Evolutionary conservation across 2,797 vertebrate species (phyloP), one percentile per base, ranked within the genome.

Genomic region (Halcyon chelicuti): DNA sequence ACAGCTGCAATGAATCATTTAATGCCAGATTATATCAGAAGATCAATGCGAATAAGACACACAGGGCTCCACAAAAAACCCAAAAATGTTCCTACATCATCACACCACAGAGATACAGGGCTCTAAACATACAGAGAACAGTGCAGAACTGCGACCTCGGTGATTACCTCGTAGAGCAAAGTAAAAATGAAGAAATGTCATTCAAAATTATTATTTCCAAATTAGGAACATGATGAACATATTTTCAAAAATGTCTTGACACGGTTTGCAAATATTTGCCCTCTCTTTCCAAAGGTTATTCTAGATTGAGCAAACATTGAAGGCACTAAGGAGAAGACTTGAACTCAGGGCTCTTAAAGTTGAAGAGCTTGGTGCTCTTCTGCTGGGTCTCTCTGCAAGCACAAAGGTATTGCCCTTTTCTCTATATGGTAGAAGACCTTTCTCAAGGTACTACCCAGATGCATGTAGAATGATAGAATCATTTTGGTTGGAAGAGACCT

Each of bases 171-270:
- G 4, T 14, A 78, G 21, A 19, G 6, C 12, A 85, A 67, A 54
- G 17, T 8, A 42, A 42, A 42, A 12, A 78, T 52, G 13, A 75
- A 84, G 4, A 49, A 51, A 58, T 51, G 26, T 2, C 54, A 7
- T 37, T 66, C 3, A 44, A 22, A 54, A 84, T 33, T 14, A 20
- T 25, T 74, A 28, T 33, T 25, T 12, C 39, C 5, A 20, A 76
- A 58, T 33, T 16, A 31, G 3, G 21, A 85, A 22, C 4, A 0
- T 5, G 12, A 66, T 3, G 1, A 68, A 19, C 0, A 1, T 25
- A 44, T 17, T 60, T 18, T 9, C 10, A 47, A 85, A 77, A 51
- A 39, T 3, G 3, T 49, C 31, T 62, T 31, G 22, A 58, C 78
- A 86, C 2, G 20, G 11, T 26, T 35, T 15, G 16, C 2, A 40